Evolutionary conservation across 2,888 invertebrate genomes (phyloP).

Genomic region (Microctonus brassicae): DNA sequence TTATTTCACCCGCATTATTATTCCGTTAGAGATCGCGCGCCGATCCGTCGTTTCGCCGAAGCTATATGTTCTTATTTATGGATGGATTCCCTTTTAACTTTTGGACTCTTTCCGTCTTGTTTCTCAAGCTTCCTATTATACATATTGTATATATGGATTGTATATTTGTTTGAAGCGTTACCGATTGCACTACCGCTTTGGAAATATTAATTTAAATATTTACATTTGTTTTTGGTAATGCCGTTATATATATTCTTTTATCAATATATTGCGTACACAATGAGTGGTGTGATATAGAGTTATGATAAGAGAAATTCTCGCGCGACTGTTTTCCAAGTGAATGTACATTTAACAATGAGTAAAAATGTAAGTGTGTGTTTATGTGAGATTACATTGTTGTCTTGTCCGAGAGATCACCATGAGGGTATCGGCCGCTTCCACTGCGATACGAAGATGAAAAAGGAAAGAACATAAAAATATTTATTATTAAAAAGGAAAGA

Average conservation of each 20-base stretch:
- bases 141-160: conserved; percentile 23
- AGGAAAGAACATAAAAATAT: conserved; percentile 16
- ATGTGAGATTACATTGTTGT: conserved; percentile 67
- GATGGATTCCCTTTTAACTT: conserved; percentile 69
- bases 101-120: conserved; percentile 50
- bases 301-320: not conserved
- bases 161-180: conserved; percentile 26
- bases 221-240: not conserved
- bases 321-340: conserved; percentile 9
- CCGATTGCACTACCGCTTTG: conserved; percentile 32
- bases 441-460: conserved; percentile 55
- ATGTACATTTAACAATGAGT: conserved; percentile 24
- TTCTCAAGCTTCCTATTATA: too few relatives aligned
- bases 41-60: conserved; percentile 56
- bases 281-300: not conserved
- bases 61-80: conserved; percentile 62
- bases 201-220: not conserved
- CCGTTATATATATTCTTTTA: not conserved
- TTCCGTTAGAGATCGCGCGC: conserved; percentile 69
- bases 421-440: conserved; percentile 67
- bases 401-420: conserved; percentile 68
- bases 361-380: not conserved
- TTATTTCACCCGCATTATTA: conserved; percentile 69
- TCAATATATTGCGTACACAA: not conserved
- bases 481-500: not conserved